Conservation (phyloP, 2,113 vertebrate species). For the Chrysemys picta region DNA sequence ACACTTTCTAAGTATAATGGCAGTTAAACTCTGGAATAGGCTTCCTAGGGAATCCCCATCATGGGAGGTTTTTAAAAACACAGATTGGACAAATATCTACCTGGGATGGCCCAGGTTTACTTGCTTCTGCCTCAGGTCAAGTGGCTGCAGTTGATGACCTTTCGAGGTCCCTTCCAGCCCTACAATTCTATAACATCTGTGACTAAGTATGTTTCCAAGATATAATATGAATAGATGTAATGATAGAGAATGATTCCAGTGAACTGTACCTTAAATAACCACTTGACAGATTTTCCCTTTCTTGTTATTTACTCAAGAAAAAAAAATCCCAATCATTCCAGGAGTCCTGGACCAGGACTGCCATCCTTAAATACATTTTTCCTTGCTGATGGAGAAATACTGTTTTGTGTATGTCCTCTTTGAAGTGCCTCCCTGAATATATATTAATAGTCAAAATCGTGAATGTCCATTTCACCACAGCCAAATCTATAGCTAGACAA, state of each 20-base stretch:
- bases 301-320: not conserved
- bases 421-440: conserved; percentile 23
- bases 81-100: not conserved
- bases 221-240: conserved; percentile 42
- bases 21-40: not conserved
- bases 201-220: conserved; percentile 20
- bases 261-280: not conserved
- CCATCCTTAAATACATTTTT: not conserved
- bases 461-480: conserved; percentile 32
- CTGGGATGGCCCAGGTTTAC: not conserved
- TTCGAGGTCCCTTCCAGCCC: not conserved
- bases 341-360: not conserved
- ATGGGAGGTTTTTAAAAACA: not conserved
- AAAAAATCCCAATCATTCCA: not conserved
- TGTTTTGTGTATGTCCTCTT: conserved; percentile 26
- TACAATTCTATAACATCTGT: not conserved
- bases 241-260: conserved; percentile 45
- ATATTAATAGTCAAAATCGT: not conserved
- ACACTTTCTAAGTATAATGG: not conserved
- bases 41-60: not conserved
- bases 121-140: not conserved
- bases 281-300: conserved; percentile 23
- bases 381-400: not conserved
- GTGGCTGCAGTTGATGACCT: not conserved
- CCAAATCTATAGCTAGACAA: conserved; percentile 49